These are phyloP conservation scores for Amazona vittata DNA, from an alignment of 2,113 vertebrate genomes.

Conservation along the genomic window DNA sequence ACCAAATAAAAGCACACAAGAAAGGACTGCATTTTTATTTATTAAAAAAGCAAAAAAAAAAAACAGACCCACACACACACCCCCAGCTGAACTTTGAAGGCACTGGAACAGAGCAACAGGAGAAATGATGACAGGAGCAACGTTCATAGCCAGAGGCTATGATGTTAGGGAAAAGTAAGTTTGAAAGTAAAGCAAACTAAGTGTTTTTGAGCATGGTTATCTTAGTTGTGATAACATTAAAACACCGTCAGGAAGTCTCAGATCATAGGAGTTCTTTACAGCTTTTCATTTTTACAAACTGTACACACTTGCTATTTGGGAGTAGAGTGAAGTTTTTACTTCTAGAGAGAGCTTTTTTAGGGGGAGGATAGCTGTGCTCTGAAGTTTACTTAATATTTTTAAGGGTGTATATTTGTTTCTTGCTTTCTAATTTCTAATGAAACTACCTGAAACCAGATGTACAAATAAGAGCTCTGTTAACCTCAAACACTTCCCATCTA, in stretches of 20 bases:
- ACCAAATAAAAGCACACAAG: not conserved
- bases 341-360: not conserved
- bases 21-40: not conserved
- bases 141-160: not conserved
- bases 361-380: not conserved
- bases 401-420: not conserved
- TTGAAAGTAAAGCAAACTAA: not conserved
- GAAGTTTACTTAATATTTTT: not conserved
- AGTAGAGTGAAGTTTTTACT: not conserved
- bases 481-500: not conserved
- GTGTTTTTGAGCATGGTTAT: not conserved
- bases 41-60: not conserved
- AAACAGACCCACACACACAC: not conserved
- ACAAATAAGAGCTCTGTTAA: not conserved
- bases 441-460: not conserved
- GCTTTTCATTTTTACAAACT: not conserved
- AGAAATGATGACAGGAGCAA: not conserved
- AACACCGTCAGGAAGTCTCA: not conserved
- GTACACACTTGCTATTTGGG: not conserved
- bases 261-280: not conserved
- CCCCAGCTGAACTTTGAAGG: not conserved
- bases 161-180: not conserved
- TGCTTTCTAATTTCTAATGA: not conserved
- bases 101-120: not conserved
- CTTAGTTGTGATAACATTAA: not conserved